Base-by-base conservation (phyloP, 2,113 vertebrate species). In the Leptodactylus fuscus region DNA sequence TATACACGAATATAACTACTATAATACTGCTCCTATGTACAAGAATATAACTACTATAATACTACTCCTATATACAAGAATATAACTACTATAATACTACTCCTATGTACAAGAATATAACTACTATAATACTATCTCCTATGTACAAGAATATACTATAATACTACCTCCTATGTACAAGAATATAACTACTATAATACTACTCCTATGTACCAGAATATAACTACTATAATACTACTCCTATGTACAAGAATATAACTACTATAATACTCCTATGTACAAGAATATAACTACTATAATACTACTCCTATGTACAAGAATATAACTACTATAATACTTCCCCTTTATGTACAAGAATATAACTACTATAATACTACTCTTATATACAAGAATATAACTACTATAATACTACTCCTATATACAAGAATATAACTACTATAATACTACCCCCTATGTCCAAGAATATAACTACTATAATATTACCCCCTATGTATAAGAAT, bases 21-120 rank as follows among this genome's bases (percentile, higher is more conserved):
- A 51, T 51, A 51, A 51, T 51, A 48, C 46, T 48, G 46, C 46
- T 13, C 49, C 49, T 51, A 51, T 51, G 49, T 51, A 51, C 16
- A 55, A 55, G 53, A 55, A 55, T 55, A 55, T 55, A 55, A 55
- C 53, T 55, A 55, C 53, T n/a, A 55, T 55, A 55, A 55, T n/a
- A n/a, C 53, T 55, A 22, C 53, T n/a, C 53, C 53, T 55, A 53
- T 53, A 6, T 53, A 53, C 49, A 53, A 53, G 49, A 53, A 53
- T 53, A 53, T 53, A 53, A 53, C 48, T 49, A 49, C 48, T 49
- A 49, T 49, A 49, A 49, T 44, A 44, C 41, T 44, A 9, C 41
- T 9, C 41, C 41, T 44, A 51, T 51, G 18, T 51, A 48, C 46
- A 48, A 12, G 46, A 48, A 60, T 60, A 60, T 27, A 24, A 24